Evolutionary conservation across 1,140 invertebrate species (phyloP).

Genomic region (Cotesia vestalis): DNA sequence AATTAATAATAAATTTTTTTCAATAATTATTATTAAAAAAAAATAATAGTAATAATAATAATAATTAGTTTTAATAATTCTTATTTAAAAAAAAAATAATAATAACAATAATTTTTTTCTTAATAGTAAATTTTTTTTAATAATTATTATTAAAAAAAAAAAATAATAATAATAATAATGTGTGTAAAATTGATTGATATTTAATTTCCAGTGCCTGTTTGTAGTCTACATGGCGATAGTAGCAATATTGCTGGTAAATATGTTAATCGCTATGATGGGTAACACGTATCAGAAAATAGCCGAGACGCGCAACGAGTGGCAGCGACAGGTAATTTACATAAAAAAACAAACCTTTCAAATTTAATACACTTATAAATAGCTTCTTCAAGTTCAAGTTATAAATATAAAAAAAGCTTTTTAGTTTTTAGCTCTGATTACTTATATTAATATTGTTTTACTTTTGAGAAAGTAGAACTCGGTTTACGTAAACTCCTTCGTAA

Average conservation of each 20-base stretch:
- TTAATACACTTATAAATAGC: background rate
- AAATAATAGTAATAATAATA: too few relatives aligned
- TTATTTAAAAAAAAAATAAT: too few relatives aligned
- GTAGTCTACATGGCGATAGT: conserved; percentile 97
- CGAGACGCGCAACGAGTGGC: conserved; percentile 97
- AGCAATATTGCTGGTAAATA: conserved; percentile 93
- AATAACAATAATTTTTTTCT: too few relatives aligned
- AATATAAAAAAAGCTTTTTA: conserved; percentile 3
- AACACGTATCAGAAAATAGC: conserved; percentile 98
- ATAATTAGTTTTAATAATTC: too few relatives aligned
- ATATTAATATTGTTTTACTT: background rate
- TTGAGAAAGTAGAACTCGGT: conserved; percentile 21
- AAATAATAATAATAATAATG: background rate
- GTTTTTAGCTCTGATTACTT: too few relatives aligned
- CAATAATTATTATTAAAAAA: too few relatives aligned
- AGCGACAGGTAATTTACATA: conserved; percentile 79
- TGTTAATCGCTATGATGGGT: conserved; percentile 99
- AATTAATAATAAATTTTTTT: too few relatives aligned
- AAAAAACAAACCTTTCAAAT: background rate
- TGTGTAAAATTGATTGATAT: background rate
- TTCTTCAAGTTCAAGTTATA: background rate
- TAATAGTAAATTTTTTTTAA: too few relatives aligned
- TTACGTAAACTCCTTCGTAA: background rate
- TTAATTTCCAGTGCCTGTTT: conserved; percentile 79
- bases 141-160: too few relatives aligned